Evolutionary conservation across 1,140 invertebrate genomes (phyloP).

Genomic region (Megathymus violae): DNA sequence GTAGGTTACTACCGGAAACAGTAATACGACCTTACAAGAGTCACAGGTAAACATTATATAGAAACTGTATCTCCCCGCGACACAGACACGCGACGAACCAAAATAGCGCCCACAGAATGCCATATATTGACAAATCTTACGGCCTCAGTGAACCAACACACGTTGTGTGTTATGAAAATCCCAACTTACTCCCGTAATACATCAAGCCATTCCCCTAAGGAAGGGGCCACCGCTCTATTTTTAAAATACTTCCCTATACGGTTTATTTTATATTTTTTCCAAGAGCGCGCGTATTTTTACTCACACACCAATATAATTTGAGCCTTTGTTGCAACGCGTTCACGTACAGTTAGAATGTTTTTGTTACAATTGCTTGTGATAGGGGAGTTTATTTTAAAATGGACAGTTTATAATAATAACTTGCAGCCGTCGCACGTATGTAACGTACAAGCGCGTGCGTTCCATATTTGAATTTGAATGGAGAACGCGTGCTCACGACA

Average conservation of each 20-base stretch:
- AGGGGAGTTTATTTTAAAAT: conserved; percentile 60
- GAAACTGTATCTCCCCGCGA: conserved; percentile 59
- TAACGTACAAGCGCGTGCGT: conserved; percentile 66
- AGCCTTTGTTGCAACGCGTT: conserved; percentile 42
- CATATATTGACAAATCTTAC: conserved; percentile 82
- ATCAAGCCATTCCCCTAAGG: conserved; percentile 74
- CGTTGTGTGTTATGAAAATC: conserved; percentile 80
- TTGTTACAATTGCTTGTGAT: conserved; percentile 33
- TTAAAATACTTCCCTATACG: conserved; percentile 76
- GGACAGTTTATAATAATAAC: conserved; percentile 69
- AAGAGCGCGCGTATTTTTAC: conserved; percentile 68
- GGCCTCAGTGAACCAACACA: conserved; percentile 77
- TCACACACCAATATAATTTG: conserved; percentile 50
- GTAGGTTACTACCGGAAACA: conserved; percentile 40
- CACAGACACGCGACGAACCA: conserved; percentile 63
- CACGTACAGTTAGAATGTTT: conserved; percentile 21
- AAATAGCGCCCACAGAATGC: conserved; percentile 77
- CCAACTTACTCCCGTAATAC: conserved; percentile 76
- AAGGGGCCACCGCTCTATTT: conserved; percentile 76
- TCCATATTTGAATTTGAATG: conserved; percentile 73
- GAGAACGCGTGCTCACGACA: conserved; percentile 60
- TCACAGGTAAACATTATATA: conserved; percentile 63
- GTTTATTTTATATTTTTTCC: conserved; percentile 81
- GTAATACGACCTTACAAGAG: conserved; percentile 40
- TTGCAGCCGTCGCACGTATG: conserved; percentile 65